Evolutionary conservation across 2,797 vertebrate genomes (phyloP), one percentile per base, ranked within the genome.

Genomic region (Scyliorhinus canicula): DNA sequence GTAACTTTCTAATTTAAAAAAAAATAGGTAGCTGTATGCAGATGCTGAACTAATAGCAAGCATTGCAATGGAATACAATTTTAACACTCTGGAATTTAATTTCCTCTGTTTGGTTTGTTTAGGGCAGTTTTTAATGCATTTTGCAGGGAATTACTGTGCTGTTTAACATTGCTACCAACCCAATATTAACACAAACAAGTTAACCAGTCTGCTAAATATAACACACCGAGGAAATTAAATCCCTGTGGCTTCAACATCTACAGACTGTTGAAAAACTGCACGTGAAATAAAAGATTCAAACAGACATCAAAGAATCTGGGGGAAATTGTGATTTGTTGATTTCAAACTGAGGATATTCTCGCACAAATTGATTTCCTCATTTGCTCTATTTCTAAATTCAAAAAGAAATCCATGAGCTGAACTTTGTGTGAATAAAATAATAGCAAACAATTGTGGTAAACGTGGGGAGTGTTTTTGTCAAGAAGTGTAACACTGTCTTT

Each of bases 401-500:
- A 94, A 74, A 94, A 69, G 44, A 57, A 44, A 91, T 24, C n/a
- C 9, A 35, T 65, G 57, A 65, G n/a, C 40, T 63, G n/a, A 65
- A 65, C 19, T n/a, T 74, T 55, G 55, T 31, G 47, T 47, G 31
- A 52, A n/a, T 60, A 55, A 71, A 67, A 12, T 69, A 47, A 74
- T 71, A 94, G 28, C 28, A 6, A 44, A 69, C 9, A 47, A 69
- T 67, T 93, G n/a, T 26, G 31, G 47, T 31, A n/a, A 35, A 74
- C 50, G 63, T 93, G 19, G 67, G 90, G 90, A 26, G 60, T 28
- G 8, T 86, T 65, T 93, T 71, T 93, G 65, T 93, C 65, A 93
- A 90, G 16, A 69, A 69, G 65, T 71, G 91, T 93, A 93, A 93
- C 50, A 74, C 16, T 94, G 93, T 94, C 93, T 52, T 47, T 94